Percentiles rank a stretch among this genome's conserved stretches.
Conservation (phyloP, 2,113 vertebrate species). For the Stictonetta naevosa region DNA sequence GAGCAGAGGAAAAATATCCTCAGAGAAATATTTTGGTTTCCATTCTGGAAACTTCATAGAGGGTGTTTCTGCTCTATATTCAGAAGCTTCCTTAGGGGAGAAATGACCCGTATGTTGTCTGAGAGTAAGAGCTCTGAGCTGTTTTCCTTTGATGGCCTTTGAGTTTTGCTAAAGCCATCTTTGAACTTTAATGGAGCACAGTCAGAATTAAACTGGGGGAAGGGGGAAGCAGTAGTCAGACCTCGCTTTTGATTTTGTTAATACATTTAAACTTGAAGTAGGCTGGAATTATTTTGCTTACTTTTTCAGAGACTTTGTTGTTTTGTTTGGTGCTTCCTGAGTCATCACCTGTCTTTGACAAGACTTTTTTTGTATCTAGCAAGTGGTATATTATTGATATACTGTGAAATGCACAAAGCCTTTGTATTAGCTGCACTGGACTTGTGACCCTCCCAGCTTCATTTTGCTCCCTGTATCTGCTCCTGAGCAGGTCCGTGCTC, state of each 20-base stretch:
- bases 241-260: constrained; percentile 4
- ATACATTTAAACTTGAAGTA: not conserved
- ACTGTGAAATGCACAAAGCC: not conserved
- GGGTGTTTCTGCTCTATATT: constrained; percentile 40
- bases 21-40: constrained; percentile 61
- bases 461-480: not conserved
- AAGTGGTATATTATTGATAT: constrained; percentile 40
- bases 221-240: not conserved
- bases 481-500: not conserved
- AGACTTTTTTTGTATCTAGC: constrained; percentile 35
- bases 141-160: not conserved
- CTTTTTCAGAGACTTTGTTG: not conserved
- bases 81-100: constrained; percentile 7
- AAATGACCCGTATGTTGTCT: not conserved
- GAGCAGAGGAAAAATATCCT: constrained; percentile 30
- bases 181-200: not conserved
- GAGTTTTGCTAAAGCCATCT: not conserved
- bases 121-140: not conserved
- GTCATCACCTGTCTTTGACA: constrained; percentile 47
- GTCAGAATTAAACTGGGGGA: not conserved
- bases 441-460: not conserved
- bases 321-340: constrained; percentile 44
- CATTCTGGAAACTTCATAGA: constrained; percentile 25
- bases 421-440: constrained; percentile 27
- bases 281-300: not conserved